Percentiles rank a stretch among this genome's conserved stretches.
Conservation (phyloP, 2,888 invertebrate genomes). For the Stenodera caucasica region DNA sequence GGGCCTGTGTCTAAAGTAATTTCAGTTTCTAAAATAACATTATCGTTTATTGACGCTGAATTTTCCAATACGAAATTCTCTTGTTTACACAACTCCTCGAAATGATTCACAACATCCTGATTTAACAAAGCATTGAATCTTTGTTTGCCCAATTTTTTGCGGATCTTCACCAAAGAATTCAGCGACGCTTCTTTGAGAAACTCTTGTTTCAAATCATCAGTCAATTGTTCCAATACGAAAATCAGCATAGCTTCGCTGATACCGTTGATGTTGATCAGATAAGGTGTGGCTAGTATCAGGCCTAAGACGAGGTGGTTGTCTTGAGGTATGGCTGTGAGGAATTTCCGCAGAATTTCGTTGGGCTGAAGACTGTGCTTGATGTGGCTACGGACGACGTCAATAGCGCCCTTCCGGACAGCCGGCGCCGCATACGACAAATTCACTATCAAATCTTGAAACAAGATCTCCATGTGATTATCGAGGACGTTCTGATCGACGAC, state of each 20-base stretch:
- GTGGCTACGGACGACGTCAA: conserved; percentile 75
- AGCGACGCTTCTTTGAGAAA: conserved; percentile 65
- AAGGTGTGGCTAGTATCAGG: conserved; percentile 52
- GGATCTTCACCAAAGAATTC: conserved; percentile 70
- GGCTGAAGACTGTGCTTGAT: conserved; percentile 69
- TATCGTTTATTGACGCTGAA: conserved; percentile 56
- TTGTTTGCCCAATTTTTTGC: conserved; percentile 67
- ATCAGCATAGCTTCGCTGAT: conserved; percentile 33
- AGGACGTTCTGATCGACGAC: conserved; percentile 67
- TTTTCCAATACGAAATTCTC: conserved; percentile 54
- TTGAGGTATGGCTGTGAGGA: conserved; percentile 68
- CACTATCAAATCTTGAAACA: conserved; percentile 70
- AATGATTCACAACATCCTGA: conserved; percentile 55
- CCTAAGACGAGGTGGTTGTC: conserved; percentile 53
- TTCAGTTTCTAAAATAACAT: conserved; percentile 80
- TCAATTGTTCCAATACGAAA: conserved; percentile 22
- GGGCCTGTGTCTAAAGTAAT: conserved; percentile 80
- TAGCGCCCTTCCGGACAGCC: conserved; percentile 76
- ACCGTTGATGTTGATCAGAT: conserved; percentile 49
- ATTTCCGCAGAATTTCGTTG: conserved; percentile 67
- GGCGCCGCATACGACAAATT: conserved; percentile 81
- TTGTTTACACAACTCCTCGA: conserved; percentile 64
- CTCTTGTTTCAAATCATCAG: conserved; percentile 19
- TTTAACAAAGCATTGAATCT: conserved; percentile 62
- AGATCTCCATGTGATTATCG: conserved; percentile 66